Evolutionary conservation across 2,797 vertebrate species (phyloP), one percentile per base, ranked within the genome.

Genomic region (Decapterus maruadsi): DNA sequence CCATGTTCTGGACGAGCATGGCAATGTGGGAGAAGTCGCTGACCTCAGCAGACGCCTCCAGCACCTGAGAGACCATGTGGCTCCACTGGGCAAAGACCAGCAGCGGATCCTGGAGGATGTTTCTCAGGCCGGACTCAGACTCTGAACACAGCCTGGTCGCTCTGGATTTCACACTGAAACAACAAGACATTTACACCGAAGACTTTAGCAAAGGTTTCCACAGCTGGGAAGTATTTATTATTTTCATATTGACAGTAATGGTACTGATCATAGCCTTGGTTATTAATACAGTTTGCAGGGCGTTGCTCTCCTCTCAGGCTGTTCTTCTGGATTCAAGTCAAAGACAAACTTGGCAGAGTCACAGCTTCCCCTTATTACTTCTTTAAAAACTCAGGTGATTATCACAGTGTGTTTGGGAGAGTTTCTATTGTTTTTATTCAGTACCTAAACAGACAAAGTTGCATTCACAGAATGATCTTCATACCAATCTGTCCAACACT

Each of bases 51-150:
- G 96, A 96, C 11, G 91, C 66, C 17, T 96, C 95, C 91, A 98
- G 90, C 7, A 96, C 92, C 80, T 95, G 93, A 74, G 94, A 94
- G 7, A 95, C 93, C 0, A 84, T 77, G 1, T 87, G 89, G 65
- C 90, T 95, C 98, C 97, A 99, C 73, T 95, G 95, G 11, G 91
- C 87, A 85, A 95, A 97, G 48, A 92, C 92, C 48, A 92, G 91
- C 65, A 97, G 85, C 0, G 96, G 96, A 42, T 96, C 94, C 88
- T 96, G 96, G 51, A 96, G 94, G 12, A 92, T n/a, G 87, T 88
- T 95, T 76, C 92, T 94, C 50, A 98, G 94, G 1, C 94, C 88
- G 0, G 77, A 79, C 85, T 96, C 95, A 0, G 92, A 83, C 31
- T 96, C 95, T 0, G 90, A 93, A 58, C 94, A 95, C 82, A 97